Base-by-base conservation (phyloP, 2,113 vertebrate species). In the Cromileptes altivelis region DNA sequence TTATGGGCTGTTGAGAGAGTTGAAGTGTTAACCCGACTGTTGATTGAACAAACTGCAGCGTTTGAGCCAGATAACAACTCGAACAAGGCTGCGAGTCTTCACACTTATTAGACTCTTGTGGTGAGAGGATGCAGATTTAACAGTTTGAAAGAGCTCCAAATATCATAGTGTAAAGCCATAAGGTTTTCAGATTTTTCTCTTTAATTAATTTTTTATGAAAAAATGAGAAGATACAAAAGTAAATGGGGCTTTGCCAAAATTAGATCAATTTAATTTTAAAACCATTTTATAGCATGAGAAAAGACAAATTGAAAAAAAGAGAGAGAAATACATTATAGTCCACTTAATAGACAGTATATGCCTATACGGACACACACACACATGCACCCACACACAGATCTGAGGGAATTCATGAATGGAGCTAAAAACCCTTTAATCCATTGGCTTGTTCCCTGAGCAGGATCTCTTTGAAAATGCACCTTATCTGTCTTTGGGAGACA, bases 401-500 rank as follows among this genome's bases (percentile, higher is more conserved):
- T 55, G 27, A 57, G 12, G 13, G 18, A 70, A 62, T 72, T 71
- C 7, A 60, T 60, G 33, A 75, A 61, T 55, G 45, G 2, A 55
- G 58, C 27, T 49, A 64, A 76, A 67, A 74, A 69, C 17, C n/a
- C 21, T 33, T 42, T 74, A 68, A 82, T 70, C 68, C 61, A 63
- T 30, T 63, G 47, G 17, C 70, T 70, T 80, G 33, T 78, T 83
- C 65, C 63, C 6, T 14, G 50, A 55, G 63, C 70, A 27, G 55
- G 5, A 62, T 87, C 40, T 65, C 50, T 78, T 88, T 85, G 3
- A 57, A 81, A 47, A 15, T 27, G 73, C 63, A 70, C 75, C 69
- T 78, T 77, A 86, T 87, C 82, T 72, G 90, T 87, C 80, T 78
- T 80, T 77, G 14, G 0, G 60, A 90, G 89, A 90, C 89, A 72